A percentile compares a stretch with the other conserved stretches of the same genome.
Evolutionary conservation across 2,888 invertebrate species (phyloP).

Genomic region (Trilocha varians): DNA sequence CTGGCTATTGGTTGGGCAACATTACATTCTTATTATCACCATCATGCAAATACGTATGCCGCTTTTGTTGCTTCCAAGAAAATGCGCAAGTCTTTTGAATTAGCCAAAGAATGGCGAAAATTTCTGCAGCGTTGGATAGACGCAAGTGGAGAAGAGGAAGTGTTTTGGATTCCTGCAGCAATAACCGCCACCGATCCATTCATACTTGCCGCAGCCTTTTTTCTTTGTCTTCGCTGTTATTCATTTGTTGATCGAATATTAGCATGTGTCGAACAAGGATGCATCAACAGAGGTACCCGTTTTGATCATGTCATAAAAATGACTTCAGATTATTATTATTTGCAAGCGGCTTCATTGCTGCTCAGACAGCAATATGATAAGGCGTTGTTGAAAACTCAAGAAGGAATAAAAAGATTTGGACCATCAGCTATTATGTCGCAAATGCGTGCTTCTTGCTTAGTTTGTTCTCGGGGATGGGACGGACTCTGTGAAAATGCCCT

Average conservation of each 20-base stretch:
- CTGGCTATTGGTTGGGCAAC: slow-evolving; percentile 60
- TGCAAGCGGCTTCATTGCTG: slow-evolving; percentile 43
- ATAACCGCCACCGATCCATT: slow-evolving; percentile 39
- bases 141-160: slow-evolving; percentile 55
- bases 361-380: slow-evolving; percentile 29
- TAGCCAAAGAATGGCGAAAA: slow-evolving; percentile 45
- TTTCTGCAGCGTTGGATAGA: slow-evolving; percentile 44
- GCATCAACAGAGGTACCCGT: slow-evolving; percentile 36
- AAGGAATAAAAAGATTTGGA: slow-evolving; percentile 40
- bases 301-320: slow-evolving; percentile 14
- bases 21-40: slow-evolving; percentile 48
- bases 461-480: slow-evolving; percentile 42
- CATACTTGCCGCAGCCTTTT: slow-evolving; percentile 55
- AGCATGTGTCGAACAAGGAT: slow-evolving; percentile 40
- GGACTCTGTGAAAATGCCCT: slow-evolving; percentile 40
- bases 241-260: slow-evolving; percentile 42
- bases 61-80: slow-evolving; percentile 49
- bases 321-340: slow-evolving; percentile 38
- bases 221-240: slow-evolving; percentile 55
- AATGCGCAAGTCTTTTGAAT: slow-evolving; percentile 53
- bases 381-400: slow-evolving; percentile 32
- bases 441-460: slow-evolving; percentile 44
- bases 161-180: slow-evolving; percentile 43
- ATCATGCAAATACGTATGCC: slow-evolving; percentile 27
- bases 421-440: slow-evolving; percentile 47